Percentiles rank a stretch among this genome's conserved stretches.
These are phyloP conservation scores for Etheostoma nigrum DNA, from an alignment of 2,797 vertebrate genomes.

Conservation along the genomic window DNA sequence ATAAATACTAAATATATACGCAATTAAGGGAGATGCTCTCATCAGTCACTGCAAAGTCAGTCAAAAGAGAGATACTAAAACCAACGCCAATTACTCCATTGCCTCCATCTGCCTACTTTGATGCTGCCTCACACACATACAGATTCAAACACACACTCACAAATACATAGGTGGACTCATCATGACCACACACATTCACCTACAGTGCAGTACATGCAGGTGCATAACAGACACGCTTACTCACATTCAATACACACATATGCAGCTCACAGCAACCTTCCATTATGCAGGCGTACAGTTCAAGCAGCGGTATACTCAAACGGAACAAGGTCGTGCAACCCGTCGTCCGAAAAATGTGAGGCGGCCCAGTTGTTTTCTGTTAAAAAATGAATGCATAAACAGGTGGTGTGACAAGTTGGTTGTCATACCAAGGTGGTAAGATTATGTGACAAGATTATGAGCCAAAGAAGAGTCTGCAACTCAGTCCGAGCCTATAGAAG, in stretches of 20 bases:
- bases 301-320: constrained; percentile 75
- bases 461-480: neutral
- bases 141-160: constrained; percentile 12
- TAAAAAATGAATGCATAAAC: neutral
- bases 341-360: neutral
- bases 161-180: constrained; percentile 7
- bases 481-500: neutral
- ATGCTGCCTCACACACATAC: constrained; percentile 29
- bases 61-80: constrained; percentile 40
- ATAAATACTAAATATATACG: constrained; percentile 48
- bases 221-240: constrained; percentile 53
- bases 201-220: constrained; percentile 60
- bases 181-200: constrained; percentile 35
- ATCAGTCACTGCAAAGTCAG: constrained; percentile 41
- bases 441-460: constrained; percentile 8
- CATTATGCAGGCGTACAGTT: constrained; percentile 58
- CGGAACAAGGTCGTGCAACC: constrained; percentile 52
- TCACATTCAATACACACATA: constrained; percentile 36
- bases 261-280: constrained; percentile 54
- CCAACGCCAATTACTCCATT: constrained; percentile 27
- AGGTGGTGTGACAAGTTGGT: neutral
- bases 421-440: neutral
- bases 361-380: neutral
- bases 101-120: constrained; percentile 21
- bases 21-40: constrained; percentile 49